phyloP scores from a whole-genome alignment of 2,888 invertebrate genomes.

The Chrysolina americana region DNA sequence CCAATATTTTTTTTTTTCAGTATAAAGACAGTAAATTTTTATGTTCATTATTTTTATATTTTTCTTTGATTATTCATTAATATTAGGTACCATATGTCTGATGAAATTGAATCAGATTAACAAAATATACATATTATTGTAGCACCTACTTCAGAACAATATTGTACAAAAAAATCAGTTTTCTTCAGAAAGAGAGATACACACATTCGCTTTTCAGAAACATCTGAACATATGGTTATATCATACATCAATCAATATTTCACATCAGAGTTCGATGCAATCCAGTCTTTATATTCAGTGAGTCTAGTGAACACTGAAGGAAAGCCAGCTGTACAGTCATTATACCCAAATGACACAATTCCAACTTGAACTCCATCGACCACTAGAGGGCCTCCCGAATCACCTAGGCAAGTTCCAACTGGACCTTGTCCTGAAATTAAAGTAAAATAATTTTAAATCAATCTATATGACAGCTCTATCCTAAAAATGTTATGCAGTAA shows the following conservation, averaged over 20 bases:
- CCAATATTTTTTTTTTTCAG: no score
- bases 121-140: no score
- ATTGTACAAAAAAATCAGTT: no score
- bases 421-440: conserved; percentile 32
- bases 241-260: conserved; percentile 25
- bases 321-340: conserved; percentile 40
- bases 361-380: conserved; percentile 51
- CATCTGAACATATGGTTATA: background rate
- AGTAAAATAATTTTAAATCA: no score
- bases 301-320: conserved; percentile 50
- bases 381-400: conserved; percentile 53
- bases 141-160: no score
- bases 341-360: conserved; percentile 49
- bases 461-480: no score
- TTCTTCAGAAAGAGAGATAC: background rate
- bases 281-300: conserved; percentile 45
- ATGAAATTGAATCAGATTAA: no score
- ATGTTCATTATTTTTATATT: no score
- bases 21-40: no score
- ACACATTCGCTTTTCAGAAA: background rate
- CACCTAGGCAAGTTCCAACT: conserved; percentile 52
- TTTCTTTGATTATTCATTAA: no score
- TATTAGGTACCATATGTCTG: no score
- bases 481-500: no score
- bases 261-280: conserved; percentile 37